These are phyloP conservation scores for Chanos chanos DNA, from an alignment of 2,797 vertebrate genomes.

Conservation along the genomic window DNA sequence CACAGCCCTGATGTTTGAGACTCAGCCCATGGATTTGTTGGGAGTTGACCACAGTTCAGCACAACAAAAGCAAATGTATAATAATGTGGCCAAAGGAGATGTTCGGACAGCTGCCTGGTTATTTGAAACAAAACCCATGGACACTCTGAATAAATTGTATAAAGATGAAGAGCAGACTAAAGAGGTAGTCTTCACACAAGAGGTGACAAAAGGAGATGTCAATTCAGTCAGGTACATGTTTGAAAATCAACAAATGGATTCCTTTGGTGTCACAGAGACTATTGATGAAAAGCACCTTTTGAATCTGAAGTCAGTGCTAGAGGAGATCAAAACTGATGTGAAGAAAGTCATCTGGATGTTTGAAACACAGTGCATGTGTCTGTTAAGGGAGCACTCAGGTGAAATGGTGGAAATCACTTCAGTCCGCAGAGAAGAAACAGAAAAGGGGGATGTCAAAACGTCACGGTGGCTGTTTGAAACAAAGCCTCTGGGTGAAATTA, in stretches of 20 bases:
- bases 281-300: conserved; percentile 79
- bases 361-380: conserved; percentile 82
- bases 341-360: conserved; percentile 83
- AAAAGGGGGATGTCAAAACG: conserved; percentile 78
- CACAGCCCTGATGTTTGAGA: conserved; percentile 88
- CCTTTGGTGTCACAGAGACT: conserved; percentile 75
- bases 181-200: conserved; percentile 57
- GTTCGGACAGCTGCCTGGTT: conserved; percentile 73
- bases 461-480: conserved; percentile 84
- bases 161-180: conserved; percentile 69
- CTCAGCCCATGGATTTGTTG: conserved; percentile 71
- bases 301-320: conserved; percentile 77
- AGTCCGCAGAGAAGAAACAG: conserved; percentile 80
- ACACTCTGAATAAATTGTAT: conserved; percentile 77
- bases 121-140: conserved; percentile 84
- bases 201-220: conserved; percentile 70
- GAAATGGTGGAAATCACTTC: conserved; percentile 83
- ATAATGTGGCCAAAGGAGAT: conserved; percentile 76
- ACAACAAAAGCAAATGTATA: conserved; percentile 69
- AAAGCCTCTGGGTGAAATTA: conserved; percentile 74
- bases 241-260: conserved; percentile 79
- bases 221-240: conserved; percentile 83
- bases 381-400: conserved; percentile 80
- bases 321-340: conserved; percentile 80
- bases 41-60: conserved; percentile 45